Conservation (phyloP, 2,888 invertebrate species). For the Leucophenga montana region DNA sequence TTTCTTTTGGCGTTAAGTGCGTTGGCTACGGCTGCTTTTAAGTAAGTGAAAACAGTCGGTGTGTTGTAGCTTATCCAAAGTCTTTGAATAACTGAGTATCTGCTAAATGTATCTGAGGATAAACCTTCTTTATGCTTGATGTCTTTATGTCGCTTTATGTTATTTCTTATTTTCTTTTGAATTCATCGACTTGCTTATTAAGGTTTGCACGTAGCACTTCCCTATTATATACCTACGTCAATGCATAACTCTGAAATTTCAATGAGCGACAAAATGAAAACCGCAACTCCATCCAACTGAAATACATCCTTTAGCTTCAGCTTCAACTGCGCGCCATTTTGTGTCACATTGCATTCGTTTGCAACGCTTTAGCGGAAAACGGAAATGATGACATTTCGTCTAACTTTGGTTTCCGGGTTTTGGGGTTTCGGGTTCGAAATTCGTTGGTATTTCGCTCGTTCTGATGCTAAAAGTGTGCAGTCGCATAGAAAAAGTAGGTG, state of each 20-base stretch:
- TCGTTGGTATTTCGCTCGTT: no score
- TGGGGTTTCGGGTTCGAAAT: no score
- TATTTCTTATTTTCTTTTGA: not conserved
- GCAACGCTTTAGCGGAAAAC: conserved; percentile 37
- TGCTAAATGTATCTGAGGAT: no score
- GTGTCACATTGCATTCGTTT: not conserved
- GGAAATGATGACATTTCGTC: conserved; percentile 69
- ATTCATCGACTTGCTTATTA: no score
- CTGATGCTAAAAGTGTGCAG: no score
- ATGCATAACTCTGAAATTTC: conserved; percentile 3
- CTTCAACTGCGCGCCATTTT: not conserved
- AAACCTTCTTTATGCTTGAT: not conserved
- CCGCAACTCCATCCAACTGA: conserved; percentile 32
- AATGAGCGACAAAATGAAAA: not conserved
- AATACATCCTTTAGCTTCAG: not conserved
- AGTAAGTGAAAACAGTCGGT: no score
- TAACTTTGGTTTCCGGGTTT: conserved; percentile 50
- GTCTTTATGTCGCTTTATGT: not conserved
- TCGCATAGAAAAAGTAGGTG: conserved; percentile 13
- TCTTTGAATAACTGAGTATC: no score
- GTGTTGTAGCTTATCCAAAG: no score
- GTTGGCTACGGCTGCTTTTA: no score
- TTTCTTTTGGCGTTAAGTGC: no score
- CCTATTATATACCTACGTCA: no score
- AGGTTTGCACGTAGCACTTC: no score